These are phyloP conservation scores for Nycticorax nycticorax DNA, from an alignment of 2,113 vertebrate species.

Conservation along the genomic window DNA sequence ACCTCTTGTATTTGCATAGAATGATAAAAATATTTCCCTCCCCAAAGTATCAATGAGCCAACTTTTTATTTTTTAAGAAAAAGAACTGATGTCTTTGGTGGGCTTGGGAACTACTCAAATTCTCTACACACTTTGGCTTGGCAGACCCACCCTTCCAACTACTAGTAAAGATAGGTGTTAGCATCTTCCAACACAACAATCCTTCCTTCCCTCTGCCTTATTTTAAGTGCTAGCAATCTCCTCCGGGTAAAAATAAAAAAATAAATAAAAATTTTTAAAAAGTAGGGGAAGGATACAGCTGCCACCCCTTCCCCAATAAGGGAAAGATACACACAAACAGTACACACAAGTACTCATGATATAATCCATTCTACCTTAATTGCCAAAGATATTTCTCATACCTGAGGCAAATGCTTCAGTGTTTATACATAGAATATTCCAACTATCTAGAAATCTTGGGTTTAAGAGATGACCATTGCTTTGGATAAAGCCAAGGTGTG, in stretches of 20 bases:
- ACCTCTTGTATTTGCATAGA: not conserved
- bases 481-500: not conserved
- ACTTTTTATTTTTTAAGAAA: not conserved
- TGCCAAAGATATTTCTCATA: not conserved
- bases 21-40: not conserved
- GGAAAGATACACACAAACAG: not conserved
- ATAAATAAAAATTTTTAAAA: too few relatives aligned
- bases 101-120: not conserved
- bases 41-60: not conserved
- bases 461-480: not conserved
- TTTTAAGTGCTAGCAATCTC: not conserved
- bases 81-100: not conserved
- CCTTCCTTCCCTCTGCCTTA: not conserved
- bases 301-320: too few relatives aligned
- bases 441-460: not conserved
- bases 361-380: not conserved
- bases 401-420: not conserved
- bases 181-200: not conserved
- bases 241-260: not conserved
- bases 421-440: not conserved
- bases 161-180: not conserved
- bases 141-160: not conserved
- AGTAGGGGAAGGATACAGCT: not conserved
- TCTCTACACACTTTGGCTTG: not conserved
- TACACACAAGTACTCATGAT: not conserved